Percentiles rank a stretch among this genome's conserved stretches.
These are phyloP conservation scores for Chrysolina oricalcia DNA, from an alignment of 2,888 invertebrate species.

Conservation along the genomic window DNA sequence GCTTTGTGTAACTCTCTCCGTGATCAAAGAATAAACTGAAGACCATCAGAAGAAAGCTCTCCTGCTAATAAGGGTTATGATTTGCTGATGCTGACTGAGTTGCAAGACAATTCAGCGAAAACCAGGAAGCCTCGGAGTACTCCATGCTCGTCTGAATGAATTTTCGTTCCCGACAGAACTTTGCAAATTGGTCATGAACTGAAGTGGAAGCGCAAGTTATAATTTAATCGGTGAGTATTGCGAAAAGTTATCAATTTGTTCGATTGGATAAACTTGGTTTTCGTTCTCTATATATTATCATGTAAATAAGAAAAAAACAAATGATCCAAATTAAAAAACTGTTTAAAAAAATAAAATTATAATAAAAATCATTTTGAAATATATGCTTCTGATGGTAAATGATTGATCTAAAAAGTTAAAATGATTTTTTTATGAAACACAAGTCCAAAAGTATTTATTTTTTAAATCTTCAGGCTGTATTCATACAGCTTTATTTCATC, in stretches of 20 bases:
- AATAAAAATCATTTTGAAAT: no score
- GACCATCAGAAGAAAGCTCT: slow-evolving; percentile 26
- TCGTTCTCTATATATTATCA: neutral
- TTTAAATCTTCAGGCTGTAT: no score
- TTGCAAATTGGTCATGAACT: neutral
- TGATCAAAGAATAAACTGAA: slow-evolving; percentile 21
- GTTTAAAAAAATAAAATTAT: no score
- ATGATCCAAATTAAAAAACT: no score
- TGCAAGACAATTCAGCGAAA: slow-evolving; percentile 18
- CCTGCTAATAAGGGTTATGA: slow-evolving; percentile 16
- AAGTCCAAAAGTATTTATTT: no score
- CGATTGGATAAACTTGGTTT: neutral
- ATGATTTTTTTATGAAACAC: no score
- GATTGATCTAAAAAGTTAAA: no score
- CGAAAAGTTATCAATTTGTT: neutral
- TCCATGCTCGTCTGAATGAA: slow-evolving; percentile 20
- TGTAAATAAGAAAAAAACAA: no score
- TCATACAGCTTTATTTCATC: no score
- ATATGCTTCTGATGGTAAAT: no score
- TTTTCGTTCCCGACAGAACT: neutral
- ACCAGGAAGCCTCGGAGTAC: slow-evolving; percentile 23
- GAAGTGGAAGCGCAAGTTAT: slow-evolving; percentile 14
- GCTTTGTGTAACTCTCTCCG: slow-evolving; percentile 26
- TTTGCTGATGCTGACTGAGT: slow-evolving; percentile 20
- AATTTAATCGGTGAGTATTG: neutral